Evolutionary conservation across 2,888 invertebrate genomes (phyloP), one percentile per base, ranked within the genome.

Genomic region (Clusia tigrina): DNA sequence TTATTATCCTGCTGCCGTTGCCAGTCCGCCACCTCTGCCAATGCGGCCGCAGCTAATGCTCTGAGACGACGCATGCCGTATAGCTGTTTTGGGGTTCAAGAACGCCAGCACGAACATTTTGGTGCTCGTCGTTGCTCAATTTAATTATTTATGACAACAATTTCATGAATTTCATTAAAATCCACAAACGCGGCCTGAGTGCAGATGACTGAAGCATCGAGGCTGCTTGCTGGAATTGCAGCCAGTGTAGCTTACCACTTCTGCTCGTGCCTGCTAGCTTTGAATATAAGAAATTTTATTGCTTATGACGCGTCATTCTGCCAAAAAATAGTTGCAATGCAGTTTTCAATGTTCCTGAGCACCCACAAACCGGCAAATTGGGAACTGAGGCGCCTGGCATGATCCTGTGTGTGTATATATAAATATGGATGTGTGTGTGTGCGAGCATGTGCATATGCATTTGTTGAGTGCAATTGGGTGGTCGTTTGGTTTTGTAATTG

Each of bases 91-190:
- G 38, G 54, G 52, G 53, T 37, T n/a, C n/a, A n/a, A n/a, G n/a
- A n/a, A n/a, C n/a, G n/a, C n/a, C n/a, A n/a, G n/a, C n/a, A n/a
- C n/a, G 51, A 3, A 25, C 10, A 56, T 18, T 42, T 46, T 17
- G 52, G 26, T 63, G 62, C 66, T n/a, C n/a, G n/a, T n/a, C n/a
- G n/a, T n/a, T 71, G 70, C 69, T 75, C 70, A 71, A 74, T 77
- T 77, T 76, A 77, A 78, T 78, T 77, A 78, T 78, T 77, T 77
- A 77, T 74, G 77, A 74, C 75, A 77, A 75, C 74, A 76, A 74
- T 77, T 77, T 74, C 71, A 75, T 77, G 77, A 78, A 77, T 77
- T 78, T 78, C 77, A 77, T 77, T 78, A 77, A 77, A 78, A 75
- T 71, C 74, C 70, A 71, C 71, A 71, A 68, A 71, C 68, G 67